These are phyloP conservation scores for Stomorhina lunata DNA, from an alignment of 2,888 invertebrate genomes.

Conservation along the genomic window DNA sequence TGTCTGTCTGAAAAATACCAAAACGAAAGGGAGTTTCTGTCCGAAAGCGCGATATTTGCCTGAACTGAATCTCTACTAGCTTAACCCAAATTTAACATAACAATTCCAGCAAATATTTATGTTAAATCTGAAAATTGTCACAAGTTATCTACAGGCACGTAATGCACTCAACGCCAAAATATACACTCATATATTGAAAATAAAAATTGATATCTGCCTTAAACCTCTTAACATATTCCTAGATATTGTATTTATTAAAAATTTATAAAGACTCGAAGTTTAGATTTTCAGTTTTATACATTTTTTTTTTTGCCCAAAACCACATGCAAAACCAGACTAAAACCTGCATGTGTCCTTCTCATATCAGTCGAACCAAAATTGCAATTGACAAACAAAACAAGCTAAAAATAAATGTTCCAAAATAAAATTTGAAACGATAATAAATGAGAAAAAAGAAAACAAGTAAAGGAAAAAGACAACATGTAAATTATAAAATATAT, in stretches of 20 bases:
- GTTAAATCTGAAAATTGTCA: not conserved
- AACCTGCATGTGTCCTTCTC: too few relatives aligned
- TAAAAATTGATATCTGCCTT: not conserved
- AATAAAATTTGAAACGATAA: not conserved
- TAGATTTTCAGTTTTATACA: too few relatives aligned
- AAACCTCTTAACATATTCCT: not conserved
- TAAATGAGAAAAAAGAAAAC: not conserved
- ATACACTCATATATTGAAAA: too few relatives aligned
- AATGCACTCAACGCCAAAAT: not conserved
- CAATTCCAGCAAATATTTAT: not conserved
- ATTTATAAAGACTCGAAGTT: conserved; percentile 27
- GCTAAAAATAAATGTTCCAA: not conserved
- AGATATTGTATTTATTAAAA: conserved; percentile 14
- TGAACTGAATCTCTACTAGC: too few relatives aligned
- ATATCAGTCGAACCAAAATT: too few relatives aligned
- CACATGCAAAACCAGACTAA: not conserved
- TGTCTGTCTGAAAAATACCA: too few relatives aligned
- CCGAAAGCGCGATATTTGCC: too few relatives aligned
- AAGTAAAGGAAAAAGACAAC: not conserved
- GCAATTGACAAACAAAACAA: not conserved
- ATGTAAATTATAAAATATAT: not conserved
- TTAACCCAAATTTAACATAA: not conserved
- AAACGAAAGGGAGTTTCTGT: too few relatives aligned
- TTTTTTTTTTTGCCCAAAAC: not conserved
- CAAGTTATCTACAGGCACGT: not conserved